Evolutionary conservation across 2,797 vertebrate species (phyloP), one percentile per base, ranked within the genome.

Genomic region (Acipenser oxyrinchus): DNA sequence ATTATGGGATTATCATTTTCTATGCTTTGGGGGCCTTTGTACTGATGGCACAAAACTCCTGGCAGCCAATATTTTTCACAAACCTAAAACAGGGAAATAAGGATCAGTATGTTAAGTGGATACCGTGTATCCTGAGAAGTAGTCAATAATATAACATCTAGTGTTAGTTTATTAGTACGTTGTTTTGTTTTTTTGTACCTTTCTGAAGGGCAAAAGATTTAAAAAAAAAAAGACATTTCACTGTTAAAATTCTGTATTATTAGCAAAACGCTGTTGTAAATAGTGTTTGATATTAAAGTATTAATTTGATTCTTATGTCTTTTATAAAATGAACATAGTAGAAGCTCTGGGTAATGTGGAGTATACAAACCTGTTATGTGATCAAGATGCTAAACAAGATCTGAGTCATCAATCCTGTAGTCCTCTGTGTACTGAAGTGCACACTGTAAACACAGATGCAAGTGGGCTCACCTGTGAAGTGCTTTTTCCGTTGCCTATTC

Each of bases 211-310:
- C 85, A 69, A 93, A 89, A 79, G 89, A 91, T 37, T 37, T n/a
- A n/a, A n/a, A n/a, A 85, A 76, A 82, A 81, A 64, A 69, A 78
- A 85, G 79, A 88, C 77, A 83, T 79, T 87, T 83, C 87, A 90
- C 94, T 96, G 93, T 93, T 95, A 93, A 94, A 95, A 93, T 90
- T 91, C 90, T 96, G 93, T 95, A 94, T 95, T 95, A 94, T 94
- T 93, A 94, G 93, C 83, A 85, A 71, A 85, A 87, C 90, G 93
- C 90, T 94, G 95, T 93, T 99, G 96, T 99, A 99, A 92, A 99
- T 99, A 98, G 91, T 99, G 93, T 99, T 99, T 98, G 95, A 98
- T 99, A 99, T 96, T 95, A 97, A 98, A 95, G 89, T 96, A 95
- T 97, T 98, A 90, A 98, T 96, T 99, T 95, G 92, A 94, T 97